Evolutionary conservation across 2,888 invertebrate genomes (phyloP).

Genomic region (Pomacea canaliculata): DNA sequence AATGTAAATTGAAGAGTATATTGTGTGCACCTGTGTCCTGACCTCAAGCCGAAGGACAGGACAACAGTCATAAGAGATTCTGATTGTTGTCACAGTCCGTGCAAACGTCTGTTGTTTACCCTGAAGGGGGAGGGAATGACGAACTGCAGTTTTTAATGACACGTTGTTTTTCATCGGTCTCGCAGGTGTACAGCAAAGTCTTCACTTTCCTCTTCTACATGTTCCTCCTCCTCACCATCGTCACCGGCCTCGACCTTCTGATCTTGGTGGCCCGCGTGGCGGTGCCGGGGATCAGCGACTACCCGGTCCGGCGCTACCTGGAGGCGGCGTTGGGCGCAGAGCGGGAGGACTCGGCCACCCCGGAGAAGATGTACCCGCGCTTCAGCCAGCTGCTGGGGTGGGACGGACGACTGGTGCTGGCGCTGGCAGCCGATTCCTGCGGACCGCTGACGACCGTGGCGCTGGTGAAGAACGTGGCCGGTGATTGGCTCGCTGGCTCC

Average conservation of each 20-base stretch:
- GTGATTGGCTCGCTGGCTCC: neutral
- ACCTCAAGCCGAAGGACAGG: too few species aligned
- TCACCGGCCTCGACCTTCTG: conserved; percentile 3
- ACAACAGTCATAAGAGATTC: too few species aligned
- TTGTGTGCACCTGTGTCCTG: too few species aligned
- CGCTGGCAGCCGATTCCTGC: conserved; percentile 5
- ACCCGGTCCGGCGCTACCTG: conserved; percentile 9
- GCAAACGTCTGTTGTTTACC: too few species aligned
- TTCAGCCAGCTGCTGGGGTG: conserved; percentile 5
- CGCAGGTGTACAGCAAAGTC: conserved; percentile 9
- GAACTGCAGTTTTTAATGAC: too few species aligned
- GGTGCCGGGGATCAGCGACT: conserved; percentile 3
- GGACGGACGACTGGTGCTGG: conserved; percentile 18
- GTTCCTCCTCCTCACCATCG: conserved; percentile 11
- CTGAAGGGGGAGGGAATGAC: too few species aligned
- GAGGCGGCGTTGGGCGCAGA: neutral
- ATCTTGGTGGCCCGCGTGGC: conserved; percentile 2
- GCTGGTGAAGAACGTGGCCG: conserved; percentile 6
- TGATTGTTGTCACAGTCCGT: too few species aligned
- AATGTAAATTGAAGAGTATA: too few species aligned
- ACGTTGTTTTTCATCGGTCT: neutral
- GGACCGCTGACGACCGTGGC: conserved; percentile 5
- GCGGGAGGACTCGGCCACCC: neutral
- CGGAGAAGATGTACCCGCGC: neutral
- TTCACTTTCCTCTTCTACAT: conserved; percentile 16